Evolutionary conservation across 1,140 invertebrate genomes (phyloP), one percentile per base, ranked within the genome.

Genomic region (Lethrus apterus): DNA sequence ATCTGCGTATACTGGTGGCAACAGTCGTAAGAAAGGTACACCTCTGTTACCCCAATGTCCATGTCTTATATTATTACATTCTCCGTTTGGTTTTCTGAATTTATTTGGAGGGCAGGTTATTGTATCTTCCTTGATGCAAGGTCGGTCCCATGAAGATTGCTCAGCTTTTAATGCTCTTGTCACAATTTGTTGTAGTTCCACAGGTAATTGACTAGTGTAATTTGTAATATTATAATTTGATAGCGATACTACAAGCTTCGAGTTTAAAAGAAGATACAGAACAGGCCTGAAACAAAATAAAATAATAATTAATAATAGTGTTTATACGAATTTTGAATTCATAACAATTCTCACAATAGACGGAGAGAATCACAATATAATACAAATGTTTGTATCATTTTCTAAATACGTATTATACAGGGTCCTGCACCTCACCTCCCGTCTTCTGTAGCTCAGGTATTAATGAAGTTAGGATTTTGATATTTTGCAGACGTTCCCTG

Each of bases 61-160:
- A 64, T 93, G 83, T 24, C 87, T 75, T 0, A 96, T 81, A 67
- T 98, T 98, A 69, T 98, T 98, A 66, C 95, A 98, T 60, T 87
- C 83, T 0, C 91, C 95, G 29, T 84, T 87, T 10, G 83, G 80
- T 18, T 84, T 84, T 33, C 94, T 74, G 64, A 81, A 89, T 57
- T 83, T 84, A 66, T 77, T 84, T 3, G 83, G 83, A 2, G 82
- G 83, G 60, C 84, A 87, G 10, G 75, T 73, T 11, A 67, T 44
- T 5, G 51, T 15, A 9, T 31, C 29, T n/a, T 35, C 40, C 15
- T 24, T 40, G 3, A 29, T 42, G 5, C 44, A 34, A 1, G 57
- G 48, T 24, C 38, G 31, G 5, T 31, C 11, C 17, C 13, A 9
- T 13, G 40, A 45, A 53, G 8, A 32, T 8, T 23, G 26, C 47